Conservation (phyloP, 2,113 vertebrate genomes). For the Panthera tigris region DNA sequence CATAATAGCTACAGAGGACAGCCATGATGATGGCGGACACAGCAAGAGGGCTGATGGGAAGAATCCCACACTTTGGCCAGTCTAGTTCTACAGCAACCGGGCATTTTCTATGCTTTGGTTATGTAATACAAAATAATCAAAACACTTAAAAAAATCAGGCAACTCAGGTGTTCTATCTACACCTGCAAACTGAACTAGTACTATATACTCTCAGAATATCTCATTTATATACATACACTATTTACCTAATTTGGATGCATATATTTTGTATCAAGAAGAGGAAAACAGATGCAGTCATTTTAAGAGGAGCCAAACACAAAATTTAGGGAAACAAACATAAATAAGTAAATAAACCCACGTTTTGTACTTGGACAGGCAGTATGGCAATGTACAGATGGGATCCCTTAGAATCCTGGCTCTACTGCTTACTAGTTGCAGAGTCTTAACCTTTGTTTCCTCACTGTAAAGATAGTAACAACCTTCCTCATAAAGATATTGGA, state of each 20-base stretch:
- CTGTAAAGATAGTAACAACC: background rate
- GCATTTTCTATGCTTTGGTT: background rate
- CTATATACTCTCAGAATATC: background rate
- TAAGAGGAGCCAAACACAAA: constrained; percentile 1
- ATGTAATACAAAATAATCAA: background rate
- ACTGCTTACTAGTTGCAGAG: background rate
- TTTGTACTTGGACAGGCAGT: background rate
- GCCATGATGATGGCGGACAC: background rate
- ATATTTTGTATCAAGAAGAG: background rate
- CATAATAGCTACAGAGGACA: background rate
- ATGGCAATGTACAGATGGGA: background rate
- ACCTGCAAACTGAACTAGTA: background rate
- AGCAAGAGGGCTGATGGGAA: background rate
- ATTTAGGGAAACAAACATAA: background rate
- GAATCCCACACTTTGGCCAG: background rate
- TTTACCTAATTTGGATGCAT: background rate
- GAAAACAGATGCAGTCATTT: background rate
- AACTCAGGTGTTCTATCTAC: background rate
- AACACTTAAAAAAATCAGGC: background rate
- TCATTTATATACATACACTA: background rate
- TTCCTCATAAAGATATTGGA: background rate
- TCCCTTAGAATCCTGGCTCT: background rate
- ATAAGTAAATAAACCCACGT: background rate
- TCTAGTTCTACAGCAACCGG: background rate
- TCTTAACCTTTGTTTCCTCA: background rate